phyloP scores from a whole-genome alignment of 2,888 invertebrate genomes.

The Chalcosyrphus nemorum region DNA sequence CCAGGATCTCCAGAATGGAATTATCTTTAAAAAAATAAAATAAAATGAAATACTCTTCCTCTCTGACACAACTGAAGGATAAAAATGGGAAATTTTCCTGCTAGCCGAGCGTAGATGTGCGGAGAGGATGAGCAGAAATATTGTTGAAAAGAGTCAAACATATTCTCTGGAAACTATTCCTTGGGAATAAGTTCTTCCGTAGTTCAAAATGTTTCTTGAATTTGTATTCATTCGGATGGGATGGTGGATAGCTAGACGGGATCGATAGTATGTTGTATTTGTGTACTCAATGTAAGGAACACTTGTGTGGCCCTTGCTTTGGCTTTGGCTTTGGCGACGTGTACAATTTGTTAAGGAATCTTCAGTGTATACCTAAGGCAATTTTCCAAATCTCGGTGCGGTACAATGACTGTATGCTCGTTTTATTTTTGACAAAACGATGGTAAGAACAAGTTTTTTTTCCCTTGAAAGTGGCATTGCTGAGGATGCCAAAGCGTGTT shows the following conservation, averaged over 20 bases:
- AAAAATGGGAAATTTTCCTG: conserved; percentile 31
- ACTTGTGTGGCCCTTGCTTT: conserved; percentile 5
- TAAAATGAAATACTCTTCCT: neutral
- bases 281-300: neutral
- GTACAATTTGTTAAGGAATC: conserved; percentile 8
- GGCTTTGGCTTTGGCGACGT: conserved; percentile 3
- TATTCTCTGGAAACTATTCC: conserved; percentile 33
- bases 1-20: conserved; percentile 14
- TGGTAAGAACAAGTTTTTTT: neutral
- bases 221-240: neutral
- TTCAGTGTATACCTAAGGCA: conserved; percentile 29
- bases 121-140: neutral
- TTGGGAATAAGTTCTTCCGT: neutral
- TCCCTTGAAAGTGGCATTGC: too few species aligned
- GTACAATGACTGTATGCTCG: neutral
- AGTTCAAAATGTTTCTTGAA: neutral
- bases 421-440: neutral
- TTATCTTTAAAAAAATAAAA: conserved; percentile 12
- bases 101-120: neutral
- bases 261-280: neutral
- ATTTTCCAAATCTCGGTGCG: conserved; percentile 22
- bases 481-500: too few species aligned
- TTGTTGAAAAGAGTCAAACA: neutral
- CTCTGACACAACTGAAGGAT: conserved; percentile 3
- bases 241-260: neutral